A percentile compares a stretch with the other conserved stretches of the same genome.
phyloP scores from a whole-genome alignment of 2,888 invertebrate species.

The Metallyticus violacea region DNA sequence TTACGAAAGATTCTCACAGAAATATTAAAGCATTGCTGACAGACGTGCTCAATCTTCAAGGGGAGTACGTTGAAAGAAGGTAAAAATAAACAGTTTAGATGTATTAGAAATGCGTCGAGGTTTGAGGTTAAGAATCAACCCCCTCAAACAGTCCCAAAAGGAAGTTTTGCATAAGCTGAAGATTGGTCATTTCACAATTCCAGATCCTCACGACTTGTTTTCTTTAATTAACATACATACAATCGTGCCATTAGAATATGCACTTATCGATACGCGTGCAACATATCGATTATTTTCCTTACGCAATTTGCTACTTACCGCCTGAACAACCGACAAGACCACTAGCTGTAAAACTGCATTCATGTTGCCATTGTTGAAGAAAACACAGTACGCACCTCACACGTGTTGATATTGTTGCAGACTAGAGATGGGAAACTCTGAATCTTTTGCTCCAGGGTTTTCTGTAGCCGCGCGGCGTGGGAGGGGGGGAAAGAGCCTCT shows the following conservation, averaged over 20 bases:
- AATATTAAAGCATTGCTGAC: too few relatives aligned
- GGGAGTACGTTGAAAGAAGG: too few relatives aligned
- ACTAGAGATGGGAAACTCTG: background rate
- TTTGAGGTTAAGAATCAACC: too few relatives aligned
- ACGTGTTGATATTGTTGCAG: background rate
- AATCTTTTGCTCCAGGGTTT: too few relatives aligned
- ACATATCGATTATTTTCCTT: background rate
- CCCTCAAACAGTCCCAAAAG: too few relatives aligned
- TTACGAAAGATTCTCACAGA: too few relatives aligned
- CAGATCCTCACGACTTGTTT: background rate
- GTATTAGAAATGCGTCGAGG: too few relatives aligned
- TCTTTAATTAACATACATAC: background rate
- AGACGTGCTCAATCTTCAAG: too few relatives aligned
- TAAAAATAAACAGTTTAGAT: too few relatives aligned
- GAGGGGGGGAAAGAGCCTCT: background rate
- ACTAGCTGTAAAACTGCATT: background rate
- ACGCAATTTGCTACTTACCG: background rate
- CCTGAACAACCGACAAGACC: background rate
- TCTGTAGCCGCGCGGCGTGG: too few relatives aligned
- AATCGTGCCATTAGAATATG: background rate
- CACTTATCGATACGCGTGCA: background rate
- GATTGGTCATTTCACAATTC: background rate
- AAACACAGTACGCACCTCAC: background rate
- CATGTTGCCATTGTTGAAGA: background rate
- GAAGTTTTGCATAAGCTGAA: too few relatives aligned